Evolutionary conservation across 2,888 invertebrate species (phyloP).

Genomic region (Pocota personata): DNA sequence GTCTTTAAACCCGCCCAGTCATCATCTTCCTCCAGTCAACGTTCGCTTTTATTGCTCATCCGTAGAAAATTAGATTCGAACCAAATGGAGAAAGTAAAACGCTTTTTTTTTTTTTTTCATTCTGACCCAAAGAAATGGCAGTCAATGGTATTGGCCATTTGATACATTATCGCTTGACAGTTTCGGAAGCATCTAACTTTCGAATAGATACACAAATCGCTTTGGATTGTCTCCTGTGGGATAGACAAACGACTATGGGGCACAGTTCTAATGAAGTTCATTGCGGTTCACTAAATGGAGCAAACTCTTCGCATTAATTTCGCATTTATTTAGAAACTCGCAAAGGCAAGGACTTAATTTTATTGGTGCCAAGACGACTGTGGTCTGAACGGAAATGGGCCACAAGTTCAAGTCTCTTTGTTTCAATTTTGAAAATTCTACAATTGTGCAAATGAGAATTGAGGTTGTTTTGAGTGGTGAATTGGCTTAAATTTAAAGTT

Average conservation of each 20-base stretch:
- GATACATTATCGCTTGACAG: conserved; percentile 16
- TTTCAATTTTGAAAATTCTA: conserved; percentile 8
- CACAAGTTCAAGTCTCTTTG: conserved; percentile 2
- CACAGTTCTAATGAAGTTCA: conserved; percentile 25
- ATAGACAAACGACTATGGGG: background rate
- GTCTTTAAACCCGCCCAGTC: conserved; percentile 46
- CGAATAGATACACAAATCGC: conserved; percentile 37
- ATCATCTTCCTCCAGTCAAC: conserved; percentile 26
- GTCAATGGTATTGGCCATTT: conserved; percentile 38
- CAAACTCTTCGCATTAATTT: conserved; percentile 41
- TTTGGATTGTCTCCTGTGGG: background rate
- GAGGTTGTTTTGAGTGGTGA: background rate
- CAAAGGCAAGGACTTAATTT: conserved; percentile 25
- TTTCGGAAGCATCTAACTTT: conserved; percentile 20
- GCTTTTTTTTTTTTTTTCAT: conserved; percentile 3
- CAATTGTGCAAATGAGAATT: background rate
- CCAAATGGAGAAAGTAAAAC: conserved; percentile 4
- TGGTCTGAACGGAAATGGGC: background rate
- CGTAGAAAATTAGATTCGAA: conserved; percentile 47
- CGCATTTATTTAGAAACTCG: conserved; percentile 24
- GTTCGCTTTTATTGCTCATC: conserved; percentile 31
- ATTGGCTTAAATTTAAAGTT: background rate
- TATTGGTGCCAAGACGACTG: background rate
- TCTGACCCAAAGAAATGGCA: conserved; percentile 15
- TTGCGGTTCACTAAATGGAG: conserved; percentile 36